These are phyloP conservation scores for Archivesica marissinica DNA, from an alignment of 1,140 invertebrate species.

Conservation along the genomic window DNA sequence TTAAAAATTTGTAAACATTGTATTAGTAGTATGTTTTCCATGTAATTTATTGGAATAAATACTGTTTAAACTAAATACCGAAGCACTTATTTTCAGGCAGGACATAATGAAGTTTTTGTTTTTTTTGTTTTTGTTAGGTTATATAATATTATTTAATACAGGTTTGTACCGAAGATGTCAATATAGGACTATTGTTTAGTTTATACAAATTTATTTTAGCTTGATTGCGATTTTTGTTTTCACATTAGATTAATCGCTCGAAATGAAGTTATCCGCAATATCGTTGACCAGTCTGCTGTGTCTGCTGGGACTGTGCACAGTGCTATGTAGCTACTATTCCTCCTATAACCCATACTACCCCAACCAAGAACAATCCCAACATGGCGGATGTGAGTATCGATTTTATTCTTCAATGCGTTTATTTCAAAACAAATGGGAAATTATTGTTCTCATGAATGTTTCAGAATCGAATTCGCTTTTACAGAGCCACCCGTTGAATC, in stretches of 20 bases:
- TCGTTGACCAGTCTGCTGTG: not conserved
- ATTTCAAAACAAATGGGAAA: not conserved
- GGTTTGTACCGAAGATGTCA: too few relatives aligned
- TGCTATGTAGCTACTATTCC: constrained; percentile 8
- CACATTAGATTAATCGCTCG: too few relatives aligned
- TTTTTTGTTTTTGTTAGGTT: too few relatives aligned
- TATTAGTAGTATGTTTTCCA: too few relatives aligned
- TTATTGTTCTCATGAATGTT: not conserved
- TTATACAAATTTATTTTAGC: too few relatives aligned
- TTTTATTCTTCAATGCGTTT: too few relatives aligned
- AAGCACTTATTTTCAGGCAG: too few relatives aligned
- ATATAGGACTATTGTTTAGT: not conserved
- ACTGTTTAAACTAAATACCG: too few relatives aligned
- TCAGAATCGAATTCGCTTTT: not conserved
- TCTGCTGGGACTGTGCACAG: not conserved
- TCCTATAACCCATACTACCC: not conserved
- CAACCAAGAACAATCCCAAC: not conserved
- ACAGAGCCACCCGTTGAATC: not conserved
- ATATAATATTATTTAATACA: too few relatives aligned
- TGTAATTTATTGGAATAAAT: too few relatives aligned
- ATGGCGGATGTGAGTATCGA: constrained; percentile 24
- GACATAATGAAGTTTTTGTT: too few relatives aligned
- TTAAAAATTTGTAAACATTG: too few relatives aligned
- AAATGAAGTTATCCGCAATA: constrained; percentile 35
- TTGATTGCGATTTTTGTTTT: not conserved